A percentile compares a stretch with the other conserved stretches of the same genome.
Evolutionary conservation across 2,797 vertebrate species (phyloP).

Genomic region (Chloroceryle amazona): DNA sequence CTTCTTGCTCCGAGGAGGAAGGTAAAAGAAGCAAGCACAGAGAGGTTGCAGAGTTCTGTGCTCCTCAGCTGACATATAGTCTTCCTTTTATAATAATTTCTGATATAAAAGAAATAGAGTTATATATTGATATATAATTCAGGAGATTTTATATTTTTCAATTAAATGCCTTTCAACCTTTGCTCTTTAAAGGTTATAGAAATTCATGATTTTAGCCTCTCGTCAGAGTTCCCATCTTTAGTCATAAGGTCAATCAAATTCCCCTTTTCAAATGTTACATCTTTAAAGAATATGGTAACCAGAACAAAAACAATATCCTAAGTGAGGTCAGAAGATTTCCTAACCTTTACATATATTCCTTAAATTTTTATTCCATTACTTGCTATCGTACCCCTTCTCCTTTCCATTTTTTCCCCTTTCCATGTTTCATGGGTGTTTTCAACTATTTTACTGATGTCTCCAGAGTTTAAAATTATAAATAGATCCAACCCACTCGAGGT

Average conservation of each 20-base stretch:
- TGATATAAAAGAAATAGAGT: constrained; percentile 61
- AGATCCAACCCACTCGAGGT: not conserved
- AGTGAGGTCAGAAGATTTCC: constrained; percentile 42
- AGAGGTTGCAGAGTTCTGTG: not conserved
- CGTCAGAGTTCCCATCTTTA: constrained; percentile 59
- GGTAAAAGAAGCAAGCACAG: not conserved
- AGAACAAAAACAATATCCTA: constrained; percentile 67
- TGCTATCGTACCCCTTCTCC: not conserved
- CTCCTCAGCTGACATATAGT: constrained; percentile 27
- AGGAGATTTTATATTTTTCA: constrained; percentile 66
- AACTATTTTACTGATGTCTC: not conserved
- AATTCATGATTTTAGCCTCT: constrained; percentile 68
- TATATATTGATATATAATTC: constrained; percentile 67
- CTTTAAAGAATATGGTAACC: constrained; percentile 66
- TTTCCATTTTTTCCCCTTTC: not conserved
- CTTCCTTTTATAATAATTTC: constrained; percentile 52
- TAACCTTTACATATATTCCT: constrained; percentile 51
- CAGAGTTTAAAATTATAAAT: not conserved
- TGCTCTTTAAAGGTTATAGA: constrained; percentile 76
- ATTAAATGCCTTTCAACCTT: constrained; percentile 70
- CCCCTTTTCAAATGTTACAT: constrained; percentile 71
- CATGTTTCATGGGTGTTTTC: not conserved
- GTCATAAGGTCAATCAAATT: constrained; percentile 75
- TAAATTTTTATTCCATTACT: constrained; percentile 44
- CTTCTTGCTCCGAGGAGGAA: not conserved